Conservation (phyloP, 2,113 vertebrate genomes). For the Hystrix brachyura region DNA sequence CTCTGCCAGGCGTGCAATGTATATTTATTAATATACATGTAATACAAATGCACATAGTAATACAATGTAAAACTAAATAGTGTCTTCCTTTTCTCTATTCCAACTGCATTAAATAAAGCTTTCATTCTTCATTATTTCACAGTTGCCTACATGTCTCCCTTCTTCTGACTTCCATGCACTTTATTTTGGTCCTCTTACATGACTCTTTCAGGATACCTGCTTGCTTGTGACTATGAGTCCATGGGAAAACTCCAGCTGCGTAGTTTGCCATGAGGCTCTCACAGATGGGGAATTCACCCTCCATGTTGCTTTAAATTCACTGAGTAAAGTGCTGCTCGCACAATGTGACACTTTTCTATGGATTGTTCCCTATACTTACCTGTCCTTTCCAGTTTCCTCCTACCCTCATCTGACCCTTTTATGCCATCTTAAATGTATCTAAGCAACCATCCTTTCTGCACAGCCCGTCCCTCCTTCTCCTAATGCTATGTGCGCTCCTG, state of each 20-base stretch:
- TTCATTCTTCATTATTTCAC: neutral
- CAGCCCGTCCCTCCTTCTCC: neutral
- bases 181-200: neutral
- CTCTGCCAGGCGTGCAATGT: neutral
- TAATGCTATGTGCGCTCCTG: accelerated
- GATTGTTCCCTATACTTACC: no score
- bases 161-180: neutral
- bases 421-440: neutral
- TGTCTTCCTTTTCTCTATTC: neutral
- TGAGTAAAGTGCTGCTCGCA: neutral
- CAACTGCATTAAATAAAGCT: neutral
- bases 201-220: neutral
- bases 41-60: neutral
- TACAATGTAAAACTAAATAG: neutral
- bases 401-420: accelerated
- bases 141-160: accelerated
- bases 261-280: neutral
- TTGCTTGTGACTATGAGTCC: neutral
- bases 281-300: neutral
- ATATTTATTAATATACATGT: neutral
- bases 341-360: neutral
- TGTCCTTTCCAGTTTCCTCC: neutral
- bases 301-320: neutral
- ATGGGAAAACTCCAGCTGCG: neutral
- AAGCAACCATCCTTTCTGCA: neutral